A percentile compares a stretch with the other conserved stretches of the same genome.
These are phyloP conservation scores for Calidris pygmaea DNA, from an alignment of 2,113 vertebrate species.

Conservation along the genomic window DNA sequence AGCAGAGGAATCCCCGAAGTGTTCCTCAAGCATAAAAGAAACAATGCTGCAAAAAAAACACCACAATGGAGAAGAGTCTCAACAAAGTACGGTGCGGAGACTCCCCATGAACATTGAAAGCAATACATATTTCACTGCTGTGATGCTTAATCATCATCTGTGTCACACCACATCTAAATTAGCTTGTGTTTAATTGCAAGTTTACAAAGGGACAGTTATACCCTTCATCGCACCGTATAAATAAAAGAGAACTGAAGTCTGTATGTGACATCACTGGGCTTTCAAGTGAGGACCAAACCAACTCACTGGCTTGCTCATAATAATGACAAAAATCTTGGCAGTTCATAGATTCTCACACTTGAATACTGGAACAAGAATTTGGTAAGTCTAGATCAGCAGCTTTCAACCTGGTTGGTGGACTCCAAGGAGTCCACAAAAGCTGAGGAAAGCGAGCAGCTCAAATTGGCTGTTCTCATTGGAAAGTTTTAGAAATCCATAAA, in stretches of 20 bases:
- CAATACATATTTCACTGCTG: background rate
- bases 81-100: background rate
- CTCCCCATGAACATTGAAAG: background rate
- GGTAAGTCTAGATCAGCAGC: background rate
- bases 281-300: background rate
- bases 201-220: background rate
- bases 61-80: background rate
- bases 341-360: background rate
- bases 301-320: background rate
- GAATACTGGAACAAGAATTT: background rate
- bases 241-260: background rate
- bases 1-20: background rate
- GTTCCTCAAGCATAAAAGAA: background rate
- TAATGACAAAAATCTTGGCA: background rate
- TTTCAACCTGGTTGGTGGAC: background rate
- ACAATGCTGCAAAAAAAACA: background rate
- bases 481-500: background rate
- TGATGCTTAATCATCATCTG: background rate
- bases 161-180: background rate
- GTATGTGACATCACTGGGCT: background rate
- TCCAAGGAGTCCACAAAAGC: background rate
- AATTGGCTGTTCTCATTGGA: background rate
- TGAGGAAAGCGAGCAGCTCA: background rate
- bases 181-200: background rate
- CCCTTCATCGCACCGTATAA: background rate